These are phyloP conservation scores for Leptodactylus fallax DNA, from an alignment of 2,797 vertebrate genomes.

Conservation along the genomic window DNA sequence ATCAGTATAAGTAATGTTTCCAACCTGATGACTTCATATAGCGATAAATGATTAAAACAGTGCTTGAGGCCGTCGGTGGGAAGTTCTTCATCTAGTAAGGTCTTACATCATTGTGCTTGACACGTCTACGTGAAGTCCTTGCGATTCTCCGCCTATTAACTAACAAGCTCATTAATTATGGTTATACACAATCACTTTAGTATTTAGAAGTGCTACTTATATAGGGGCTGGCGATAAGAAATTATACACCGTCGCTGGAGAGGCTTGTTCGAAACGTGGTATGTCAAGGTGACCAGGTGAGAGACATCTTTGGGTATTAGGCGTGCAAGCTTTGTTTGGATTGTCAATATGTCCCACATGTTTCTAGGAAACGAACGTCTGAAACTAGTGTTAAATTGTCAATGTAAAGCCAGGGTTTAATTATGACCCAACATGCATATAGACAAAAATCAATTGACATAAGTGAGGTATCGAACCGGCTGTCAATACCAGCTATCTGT, in stretches of 20 bases:
- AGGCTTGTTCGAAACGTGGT: background rate
- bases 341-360: background rate
- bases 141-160: slow-evolving; percentile 16
- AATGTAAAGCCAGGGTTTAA: slow-evolving; percentile 26
- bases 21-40: background rate
- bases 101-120: slow-evolving; percentile 23
- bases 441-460: slow-evolving; percentile 47
- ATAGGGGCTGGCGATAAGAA: background rate
- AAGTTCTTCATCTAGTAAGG: slow-evolving; percentile 1
- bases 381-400: background rate
- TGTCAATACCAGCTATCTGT: slow-evolving; percentile 21
- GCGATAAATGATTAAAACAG: slow-evolving; percentile 6
- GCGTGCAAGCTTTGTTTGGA: background rate
- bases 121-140: background rate
- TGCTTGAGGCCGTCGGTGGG: background rate
- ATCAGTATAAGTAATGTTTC: background rate
- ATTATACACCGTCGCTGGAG: no score
- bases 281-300: background rate
- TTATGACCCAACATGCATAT: slow-evolving; percentile 13
- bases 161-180: slow-evolving; percentile 31
- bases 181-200: background rate
- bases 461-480: slow-evolving; percentile 34
- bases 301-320: background rate
- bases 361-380: background rate
- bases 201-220: background rate